Evolutionary conservation across 1,140 invertebrate species (phyloP).

Genomic region (Caenorhabditis remanei): DNA sequence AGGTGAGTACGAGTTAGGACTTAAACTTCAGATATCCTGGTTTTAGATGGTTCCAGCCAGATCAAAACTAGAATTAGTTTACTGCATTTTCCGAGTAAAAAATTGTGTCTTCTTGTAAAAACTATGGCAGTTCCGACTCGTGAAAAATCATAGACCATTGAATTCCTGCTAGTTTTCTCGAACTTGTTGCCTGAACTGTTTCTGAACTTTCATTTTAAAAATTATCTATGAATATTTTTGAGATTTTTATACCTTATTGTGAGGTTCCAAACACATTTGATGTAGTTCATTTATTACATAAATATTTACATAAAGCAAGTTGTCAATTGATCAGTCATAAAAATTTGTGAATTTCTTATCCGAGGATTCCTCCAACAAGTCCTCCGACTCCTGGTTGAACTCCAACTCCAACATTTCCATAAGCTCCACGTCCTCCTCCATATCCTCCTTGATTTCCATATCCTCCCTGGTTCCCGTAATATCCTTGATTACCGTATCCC

Average conservation of each 20-base stretch:
- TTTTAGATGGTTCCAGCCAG: no score
- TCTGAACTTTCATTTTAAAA: no score
- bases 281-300: neutral
- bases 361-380: constrained; percentile 29
- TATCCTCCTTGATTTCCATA: constrained; percentile 19
- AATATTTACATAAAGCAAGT: constrained; percentile 42
- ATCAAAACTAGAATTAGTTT: neutral
- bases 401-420: constrained; percentile 44
- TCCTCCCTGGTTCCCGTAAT: neutral
- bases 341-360: neutral
- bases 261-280: neutral
- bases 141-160: no score
- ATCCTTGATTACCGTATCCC: constrained; percentile 32
- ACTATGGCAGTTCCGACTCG: no score
- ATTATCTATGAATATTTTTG: no score
- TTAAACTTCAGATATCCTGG: no score
- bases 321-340: neutral
- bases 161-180: no score
- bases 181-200: no score
- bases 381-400: constrained; percentile 42
- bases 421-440: constrained; percentile 33
- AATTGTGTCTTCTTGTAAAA: no score
- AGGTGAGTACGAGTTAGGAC: neutral
- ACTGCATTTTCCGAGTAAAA: no score
- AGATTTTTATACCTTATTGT: neutral